phyloP scores from a whole-genome alignment of 2,113 vertebrate species.

The Mus musculus region GRCm39 chr1:171183501-171184000 shows the following conservation, averaged over 20 bases:
- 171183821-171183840: neutral
- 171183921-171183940: neutral
- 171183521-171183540: neutral
- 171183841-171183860: neutral
- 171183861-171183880: neutral
- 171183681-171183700: neutral
- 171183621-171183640: too few species aligned
- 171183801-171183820: neutral
- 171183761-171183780: neutral
- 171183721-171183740: neutral
- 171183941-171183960: neutral
- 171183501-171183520: neutral
- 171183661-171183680: too few species aligned
- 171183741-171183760: neutral
- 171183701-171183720: neutral
- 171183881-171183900: neutral
- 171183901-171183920: neutral
- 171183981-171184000: neutral
- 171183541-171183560: neutral
- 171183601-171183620: neutral
- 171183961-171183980: neutral
- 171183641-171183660: too few species aligned
- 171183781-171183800: neutral
- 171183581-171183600: neutral
- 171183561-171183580: neutral